Evolutionary conservation across 2,888 invertebrate genomes (phyloP).

Genomic region (Drosophila anomelani): DNA sequence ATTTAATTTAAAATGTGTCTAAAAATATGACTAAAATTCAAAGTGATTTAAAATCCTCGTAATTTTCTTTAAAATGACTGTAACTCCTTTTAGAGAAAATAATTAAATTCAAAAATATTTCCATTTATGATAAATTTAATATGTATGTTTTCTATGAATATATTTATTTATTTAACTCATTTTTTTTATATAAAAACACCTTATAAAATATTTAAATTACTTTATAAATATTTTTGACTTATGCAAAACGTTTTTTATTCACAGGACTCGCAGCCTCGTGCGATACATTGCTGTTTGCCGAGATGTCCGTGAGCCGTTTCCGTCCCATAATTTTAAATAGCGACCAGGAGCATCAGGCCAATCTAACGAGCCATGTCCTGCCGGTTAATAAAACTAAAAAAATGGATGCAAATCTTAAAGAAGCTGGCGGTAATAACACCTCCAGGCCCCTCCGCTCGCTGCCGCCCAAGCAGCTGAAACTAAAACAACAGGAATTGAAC

Average conservation of each 20-base stretch:
- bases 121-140: not conserved
- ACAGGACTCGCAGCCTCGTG: slow-evolving; percentile 89
- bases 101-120: not conserved
- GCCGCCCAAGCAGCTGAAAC: slow-evolving; percentile 35
- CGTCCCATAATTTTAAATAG: slow-evolving; percentile 82
- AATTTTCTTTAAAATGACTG: too few species aligned
- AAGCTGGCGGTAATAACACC: slow-evolving; percentile 27
- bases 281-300: slow-evolving; percentile 88
- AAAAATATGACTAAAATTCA: not conserved
- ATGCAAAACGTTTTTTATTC: slow-evolving; percentile 67
- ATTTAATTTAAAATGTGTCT: not conserved
- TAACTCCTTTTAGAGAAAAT: too few species aligned
- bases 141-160: not conserved
- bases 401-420: slow-evolving; percentile 17
- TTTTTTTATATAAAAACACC: not conserved
- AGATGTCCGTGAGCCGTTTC: slow-evolving; percentile 87
- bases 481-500: slow-evolving; percentile 8
- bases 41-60: too few species aligned
- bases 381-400: slow-evolving; percentile 12
- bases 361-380: slow-evolving; percentile 79
- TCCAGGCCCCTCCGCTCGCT: slow-evolving; percentile 58
- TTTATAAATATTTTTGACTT: not conserved
- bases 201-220: not conserved
- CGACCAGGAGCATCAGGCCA: slow-evolving; percentile 80
- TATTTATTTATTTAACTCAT: not conserved